Evolutionary conservation across 2,113 vertebrate species (phyloP).

Genomic region (Grammomys dolichurus): DNA sequence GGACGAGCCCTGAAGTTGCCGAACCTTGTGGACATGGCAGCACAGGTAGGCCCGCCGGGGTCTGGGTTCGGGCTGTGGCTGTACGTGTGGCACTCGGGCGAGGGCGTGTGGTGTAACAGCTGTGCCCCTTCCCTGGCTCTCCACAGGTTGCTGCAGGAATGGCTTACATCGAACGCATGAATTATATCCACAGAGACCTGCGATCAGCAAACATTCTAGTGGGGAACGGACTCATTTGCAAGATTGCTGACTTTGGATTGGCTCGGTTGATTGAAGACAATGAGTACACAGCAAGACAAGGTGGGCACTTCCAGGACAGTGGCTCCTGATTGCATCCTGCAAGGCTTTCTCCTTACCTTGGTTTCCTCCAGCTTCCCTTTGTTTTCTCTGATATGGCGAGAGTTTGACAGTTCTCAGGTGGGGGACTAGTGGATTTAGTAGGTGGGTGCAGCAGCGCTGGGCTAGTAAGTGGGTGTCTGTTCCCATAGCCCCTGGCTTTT

Average conservation of each 20-base stretch:
- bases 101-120: rapidly evolving
- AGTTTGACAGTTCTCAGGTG: not conserved
- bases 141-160: conserved; percentile 86
- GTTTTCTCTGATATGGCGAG: not conserved
- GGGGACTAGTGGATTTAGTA: not conserved
- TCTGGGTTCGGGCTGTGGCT: not conserved
- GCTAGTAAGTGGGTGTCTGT: not conserved
- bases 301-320: conserved; percentile 81
- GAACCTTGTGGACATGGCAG: conserved; percentile 98
- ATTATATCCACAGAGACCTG: conserved; percentile 98
- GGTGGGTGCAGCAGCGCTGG: not conserved
- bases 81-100: rapidly evolving
- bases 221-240: conserved; percentile 96
- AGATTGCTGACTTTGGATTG: conserved; percentile 98
- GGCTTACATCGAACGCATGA: conserved; percentile 99
- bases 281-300: conserved; percentile 98
- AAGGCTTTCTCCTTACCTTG: not conserved
- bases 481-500: not conserved
- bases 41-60: conserved; percentile 90
- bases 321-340: not conserved
- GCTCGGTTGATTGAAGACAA: conserved; percentile 98
- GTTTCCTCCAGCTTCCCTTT: not conserved
- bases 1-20: conserved; percentile 92
- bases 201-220: conserved; percentile 98
- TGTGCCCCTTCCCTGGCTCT: not conserved